Base-by-base conservation (phyloP, 2,113 vertebrate species). In the Echinops telfairi region DNA sequence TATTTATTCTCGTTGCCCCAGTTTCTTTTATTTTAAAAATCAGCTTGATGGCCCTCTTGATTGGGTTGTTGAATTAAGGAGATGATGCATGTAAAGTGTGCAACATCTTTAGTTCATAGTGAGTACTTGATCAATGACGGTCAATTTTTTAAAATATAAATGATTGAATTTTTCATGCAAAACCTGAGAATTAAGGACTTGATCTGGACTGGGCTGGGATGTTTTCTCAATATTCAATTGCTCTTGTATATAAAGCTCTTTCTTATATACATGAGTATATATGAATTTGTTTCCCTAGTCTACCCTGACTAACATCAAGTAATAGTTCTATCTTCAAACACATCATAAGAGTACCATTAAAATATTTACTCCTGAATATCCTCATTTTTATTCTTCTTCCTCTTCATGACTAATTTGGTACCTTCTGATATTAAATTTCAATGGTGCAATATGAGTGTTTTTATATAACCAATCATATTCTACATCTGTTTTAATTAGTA, bases 11-110 rank as follows among this genome's bases (percentile, higher is more conserved):
- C 27, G 79, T 64, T 73, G 82, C 62, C 70, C 94, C 36, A 60
- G 25, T 73, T 89, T 89, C 70, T 64, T 40, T 94, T n/a, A 78
- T 89, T 89, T 94, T 62, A 38, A 90, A 90, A 86, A 57, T 80
- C 23, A 23, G 8, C 20, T 82, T 88, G 40, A 76, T 94, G 70
- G 29, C 58, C 33, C 12, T 95, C 15, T 73, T 14, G 76, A 87
- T 8, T 83, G 33, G 40, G 17, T 90, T 62, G 19, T 88, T 76
- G 9, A 68, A 64, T 83, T 75, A 86, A 31, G 53, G 40, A 33
- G 14, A 57, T 86, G 31, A 19, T 73, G 9, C 9, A 29, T 36
- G 36, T 78, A 47, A 83, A 93, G n/a, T 91, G 11, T 86, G 90
- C 82, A 47, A 53, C 17, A n/a, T 76, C 40, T 25, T 66, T 95